Conservation (phyloP, 2,113 vertebrate genomes). For the Trogon surrucura region DNA sequence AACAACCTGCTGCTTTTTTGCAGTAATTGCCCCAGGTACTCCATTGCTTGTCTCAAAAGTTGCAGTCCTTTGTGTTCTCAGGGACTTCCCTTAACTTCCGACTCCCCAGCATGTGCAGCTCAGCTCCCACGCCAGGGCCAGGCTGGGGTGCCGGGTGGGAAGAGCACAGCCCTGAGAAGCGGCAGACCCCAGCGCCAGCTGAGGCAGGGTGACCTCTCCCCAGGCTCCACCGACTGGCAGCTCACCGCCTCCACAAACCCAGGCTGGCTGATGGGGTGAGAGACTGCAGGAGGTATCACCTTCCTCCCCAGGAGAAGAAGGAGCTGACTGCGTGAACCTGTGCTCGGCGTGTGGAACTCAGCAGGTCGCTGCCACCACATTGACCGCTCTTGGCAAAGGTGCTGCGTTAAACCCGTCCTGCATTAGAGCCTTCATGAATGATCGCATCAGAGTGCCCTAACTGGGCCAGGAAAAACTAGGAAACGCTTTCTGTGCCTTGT, state of each 20-base stretch:
- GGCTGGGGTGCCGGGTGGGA: accelerated
- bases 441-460: neutral
- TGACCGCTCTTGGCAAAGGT: accelerated
- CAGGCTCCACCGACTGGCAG: accelerated
- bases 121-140: accelerated
- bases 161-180: neutral
- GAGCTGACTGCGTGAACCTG: neutral
- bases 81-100: neutral
- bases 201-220: neutral
- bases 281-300: neutral
- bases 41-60: neutral
- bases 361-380: accelerated
- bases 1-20: neutral
- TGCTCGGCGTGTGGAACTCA: accelerated
- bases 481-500: neutral
- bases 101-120: neutral
- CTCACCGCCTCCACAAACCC: neutral
- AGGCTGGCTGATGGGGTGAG: accelerated
- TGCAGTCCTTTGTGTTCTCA: neutral
- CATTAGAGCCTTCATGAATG: neutral
- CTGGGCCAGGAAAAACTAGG: neutral
- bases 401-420: neutral
- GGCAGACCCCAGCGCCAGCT: accelerated
- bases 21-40: neutral
- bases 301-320: neutral